Conservation (phyloP, 2,113 vertebrate species). For the Charina bottae region DNA sequence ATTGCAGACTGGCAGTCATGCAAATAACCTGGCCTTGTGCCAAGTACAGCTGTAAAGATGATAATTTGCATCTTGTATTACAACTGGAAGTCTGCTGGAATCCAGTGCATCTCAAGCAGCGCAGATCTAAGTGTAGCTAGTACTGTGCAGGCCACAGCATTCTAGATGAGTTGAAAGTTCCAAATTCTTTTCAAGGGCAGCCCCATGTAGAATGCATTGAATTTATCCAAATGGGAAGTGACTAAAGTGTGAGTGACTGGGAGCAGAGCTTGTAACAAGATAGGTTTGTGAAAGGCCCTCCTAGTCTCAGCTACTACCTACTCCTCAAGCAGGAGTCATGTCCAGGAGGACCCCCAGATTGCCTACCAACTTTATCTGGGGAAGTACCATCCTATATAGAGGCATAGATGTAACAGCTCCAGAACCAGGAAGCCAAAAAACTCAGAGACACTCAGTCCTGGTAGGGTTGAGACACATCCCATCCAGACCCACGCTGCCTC, state of each 20-base stretch:
- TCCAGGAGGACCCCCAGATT: background rate
- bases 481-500: background rate
- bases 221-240: background rate
- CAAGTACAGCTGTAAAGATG: background rate
- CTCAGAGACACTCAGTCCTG: background rate
- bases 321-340: background rate
- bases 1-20: background rate
- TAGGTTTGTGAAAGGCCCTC: background rate
- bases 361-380: background rate
- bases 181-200: background rate
- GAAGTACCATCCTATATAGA: background rate
- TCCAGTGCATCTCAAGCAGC: no score
- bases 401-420: background rate
- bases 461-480: background rate
- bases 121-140: background rate
- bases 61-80: background rate
- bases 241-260: background rate
- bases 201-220: background rate
- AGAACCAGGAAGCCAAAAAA: background rate
- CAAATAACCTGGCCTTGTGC: background rate
- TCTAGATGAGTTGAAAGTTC: background rate
- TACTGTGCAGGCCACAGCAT: background rate
- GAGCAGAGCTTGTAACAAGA: background rate
- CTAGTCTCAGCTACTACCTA: background rate
- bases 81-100: background rate